phyloP scores from a whole-genome alignment of 2,797 vertebrate species.

The Halcyon smyrnensis region DNA sequence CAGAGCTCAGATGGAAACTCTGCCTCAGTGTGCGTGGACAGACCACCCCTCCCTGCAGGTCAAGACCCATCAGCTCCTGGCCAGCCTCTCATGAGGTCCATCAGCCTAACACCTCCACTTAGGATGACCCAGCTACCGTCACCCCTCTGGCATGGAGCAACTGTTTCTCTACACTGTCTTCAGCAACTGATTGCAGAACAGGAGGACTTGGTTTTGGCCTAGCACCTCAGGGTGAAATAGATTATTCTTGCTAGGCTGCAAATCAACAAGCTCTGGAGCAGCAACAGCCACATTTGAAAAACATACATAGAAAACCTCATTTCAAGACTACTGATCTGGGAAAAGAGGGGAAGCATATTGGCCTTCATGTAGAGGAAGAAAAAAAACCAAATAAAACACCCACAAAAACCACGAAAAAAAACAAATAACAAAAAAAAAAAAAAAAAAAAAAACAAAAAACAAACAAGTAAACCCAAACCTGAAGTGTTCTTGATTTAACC shows the following conservation, averaged over 20 bases:
- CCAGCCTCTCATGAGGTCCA: not conserved
- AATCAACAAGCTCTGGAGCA: not conserved
- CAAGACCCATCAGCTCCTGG: not conserved
- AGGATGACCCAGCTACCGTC: not conserved
- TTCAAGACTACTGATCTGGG: not conserved
- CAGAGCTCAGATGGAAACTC: not conserved
- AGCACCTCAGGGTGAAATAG: not conserved
- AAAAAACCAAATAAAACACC: not conserved
- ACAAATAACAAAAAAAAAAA: too few species aligned
- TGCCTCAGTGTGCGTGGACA: not conserved
- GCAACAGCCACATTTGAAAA: not conserved
- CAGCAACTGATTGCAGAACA: not conserved
- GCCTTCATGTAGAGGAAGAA: not conserved
- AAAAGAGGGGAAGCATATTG: not conserved
- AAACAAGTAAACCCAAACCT: not conserved
- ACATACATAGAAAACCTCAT: not conserved
- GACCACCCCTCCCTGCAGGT: not conserved
- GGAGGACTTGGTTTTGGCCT: not conserved
- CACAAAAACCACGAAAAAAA: not conserved
- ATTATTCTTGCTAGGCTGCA: not conserved
- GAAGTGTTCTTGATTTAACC: not conserved
- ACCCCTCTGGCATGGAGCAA: not conserved
- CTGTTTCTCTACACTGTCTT: not conserved
- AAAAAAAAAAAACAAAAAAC: rapidly evolving
- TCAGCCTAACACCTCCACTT: not conserved